Evolutionary conservation across 1,140 invertebrate species (phyloP), one percentile per base, ranked within the genome.

Genomic region (Frieseomelitta varia): DNA sequence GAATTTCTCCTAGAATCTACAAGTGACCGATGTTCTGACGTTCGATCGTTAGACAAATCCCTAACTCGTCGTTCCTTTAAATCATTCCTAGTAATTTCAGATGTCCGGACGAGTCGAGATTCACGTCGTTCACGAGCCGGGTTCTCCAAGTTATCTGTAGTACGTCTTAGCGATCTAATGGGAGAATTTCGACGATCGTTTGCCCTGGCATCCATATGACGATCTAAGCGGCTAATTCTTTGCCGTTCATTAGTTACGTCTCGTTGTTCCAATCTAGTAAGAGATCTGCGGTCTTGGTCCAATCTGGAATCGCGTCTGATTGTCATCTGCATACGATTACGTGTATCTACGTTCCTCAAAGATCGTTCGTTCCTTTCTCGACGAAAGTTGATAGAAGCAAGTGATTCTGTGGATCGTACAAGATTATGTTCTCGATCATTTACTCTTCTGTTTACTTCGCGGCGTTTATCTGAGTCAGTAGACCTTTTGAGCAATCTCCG

Each of bases 11-110:
- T 30, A 47, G 80, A 75, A 24, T 55, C 51, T 4, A 47, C 51
- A 0, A 24, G 1, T 6, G 12, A 47, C 21, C 56, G 61, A 10
- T 27, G 68, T 78, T 82, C 84, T 0, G 83, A 68, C 27, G 71
- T 39, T 24, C 85, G 69, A 55, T 68, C 74, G 21, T 19, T 24
- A 8, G 73, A 76, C 4, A 65, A 27, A 24, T 24, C 3, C 24
- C 39, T 47, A 11, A 56, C 58, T 61, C 76, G 24, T 65, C 69
- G 83, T 75, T 67, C 84, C 24, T 79, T 83, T 2, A 74, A 55
- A 21, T 69, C 68, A 19, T 34, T 73, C 58, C 30, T 63, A 47
- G 63, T 58, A 34, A 47, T 15, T 27, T 88, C 85, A 14, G 72
- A n/a, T 61, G 53, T 15, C 11, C 47, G 53, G 8, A 27, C 24